Conservation (phyloP, 2,888 invertebrate genomes). For the Carpatolechia fugitivella region DNA sequence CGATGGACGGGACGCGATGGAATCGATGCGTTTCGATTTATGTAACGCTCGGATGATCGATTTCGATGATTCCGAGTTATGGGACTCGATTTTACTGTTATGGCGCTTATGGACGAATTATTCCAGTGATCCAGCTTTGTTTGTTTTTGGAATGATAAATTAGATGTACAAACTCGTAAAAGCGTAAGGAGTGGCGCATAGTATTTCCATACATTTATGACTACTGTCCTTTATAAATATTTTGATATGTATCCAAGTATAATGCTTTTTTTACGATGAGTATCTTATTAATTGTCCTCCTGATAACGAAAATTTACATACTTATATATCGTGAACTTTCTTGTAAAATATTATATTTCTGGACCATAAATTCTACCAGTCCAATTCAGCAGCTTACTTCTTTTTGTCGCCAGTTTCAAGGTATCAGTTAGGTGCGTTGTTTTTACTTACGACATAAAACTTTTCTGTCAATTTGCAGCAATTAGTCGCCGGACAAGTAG, state of each 20-base stretch:
- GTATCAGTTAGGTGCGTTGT: neutral
- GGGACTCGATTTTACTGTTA: slow-evolving; percentile 43
- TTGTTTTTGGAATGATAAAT: slow-evolving; percentile 5
- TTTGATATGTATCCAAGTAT: too few species aligned
- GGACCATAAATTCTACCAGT: too few species aligned
- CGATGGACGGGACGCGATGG: slow-evolving; percentile 69
- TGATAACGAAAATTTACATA: too few species aligned
- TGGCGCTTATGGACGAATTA: slow-evolving; percentile 48
- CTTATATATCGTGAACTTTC: too few species aligned
- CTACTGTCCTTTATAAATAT: too few species aligned
- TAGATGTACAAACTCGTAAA: neutral
- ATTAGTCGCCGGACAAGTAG: slow-evolving; percentile 41
- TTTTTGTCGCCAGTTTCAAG: too few species aligned
- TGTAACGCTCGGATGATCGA: slow-evolving; percentile 67
- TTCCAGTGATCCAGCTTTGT: slow-evolving; percentile 33
- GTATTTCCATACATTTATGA: neutral
- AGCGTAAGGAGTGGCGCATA: neutral
- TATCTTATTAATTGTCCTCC: too few species aligned
- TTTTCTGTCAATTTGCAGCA: slow-evolving; percentile 47
- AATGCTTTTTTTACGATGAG: too few species aligned
- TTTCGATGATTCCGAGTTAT: slow-evolving; percentile 66
- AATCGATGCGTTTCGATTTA: slow-evolving; percentile 72
- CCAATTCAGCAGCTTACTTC: too few species aligned
- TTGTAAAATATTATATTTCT: too few species aligned
- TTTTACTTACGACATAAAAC: slow-evolving; percentile 1